Evolutionary conservation across 2,797 vertebrate species (phyloP), one percentile per base, ranked within the genome.

Genomic region (Hozukius guyotensis): DNA sequence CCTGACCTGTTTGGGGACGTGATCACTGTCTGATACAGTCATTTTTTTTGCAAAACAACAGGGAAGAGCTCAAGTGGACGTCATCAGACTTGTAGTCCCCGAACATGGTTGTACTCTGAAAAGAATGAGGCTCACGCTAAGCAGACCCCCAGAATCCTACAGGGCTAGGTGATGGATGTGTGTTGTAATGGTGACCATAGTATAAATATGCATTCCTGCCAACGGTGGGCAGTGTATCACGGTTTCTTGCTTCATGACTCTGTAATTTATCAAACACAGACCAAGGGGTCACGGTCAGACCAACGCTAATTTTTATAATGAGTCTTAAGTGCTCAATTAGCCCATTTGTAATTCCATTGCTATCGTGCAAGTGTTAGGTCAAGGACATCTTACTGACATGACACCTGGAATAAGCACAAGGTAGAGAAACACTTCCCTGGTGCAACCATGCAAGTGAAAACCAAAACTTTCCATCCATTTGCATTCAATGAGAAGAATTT

Each of bases 1-100:
- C 89, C 89, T 92, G 89, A 93, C 89, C 92, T 92, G 92, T 85
- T 92, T 83, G 85, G 92, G 93, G 93, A 92, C 89, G 87, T 88
- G 77, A 88, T 92, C 89, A 84, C 80, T 87, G 63, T 65, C 63
- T 42, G 88, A 91, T 92, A 89, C 62, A 84, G 85, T 94, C 78
- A 84, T 88, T 90, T 75, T 87, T 90, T 87, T 75, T 86, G 75
- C 72, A 90, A 87, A 85, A 89, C 84, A 91, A 92, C 81, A 86
- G 86, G 88, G 68, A 88, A 78, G 74, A 85, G 78, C 53, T 87
- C 62, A 77, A 84, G 77, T 73, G 82, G 62, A 88, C 69, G 84
- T 90, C 87, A 82, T 90, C 74, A 72, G 82, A 61, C 82, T 66
- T 72, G 75, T 56, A 71, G 71, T 83, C 86, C 83, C 78, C 38